Evolutionary conservation across 1,140 invertebrate species (phyloP), one percentile per base, ranked within the genome.

Genomic region (Leptestheria dahalacensis): DNA sequence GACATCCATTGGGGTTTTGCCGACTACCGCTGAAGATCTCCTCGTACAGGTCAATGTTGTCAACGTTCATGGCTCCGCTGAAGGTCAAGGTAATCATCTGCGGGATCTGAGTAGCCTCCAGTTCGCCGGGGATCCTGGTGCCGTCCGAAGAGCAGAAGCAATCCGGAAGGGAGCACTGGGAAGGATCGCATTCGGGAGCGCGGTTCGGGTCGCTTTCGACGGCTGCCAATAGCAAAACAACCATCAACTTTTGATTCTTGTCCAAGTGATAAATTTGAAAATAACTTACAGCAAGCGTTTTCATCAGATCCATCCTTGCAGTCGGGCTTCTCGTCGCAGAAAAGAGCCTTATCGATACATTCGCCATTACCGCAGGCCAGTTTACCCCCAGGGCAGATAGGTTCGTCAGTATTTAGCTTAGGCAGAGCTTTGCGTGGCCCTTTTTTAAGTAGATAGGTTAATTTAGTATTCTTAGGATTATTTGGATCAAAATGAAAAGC

Each of bases 21-120:
- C 87, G 78, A 65, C 84, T 79, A 2, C 86, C 87, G 68, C 86
- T 90, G 76, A 92, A 92, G 63, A 92, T 79, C 64, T 91, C 87
- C 49, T 91, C 85, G 73, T 93, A 94, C 48, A 92, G 73, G 66
- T 93, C 89, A 66, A 91, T 88, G 71, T 94, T 94, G 74, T 92
- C 88, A 21, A 88, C 82, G 69, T 94, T 96, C n/a, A 94, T 81
- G 49, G 90, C 89, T 21, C 91, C 91, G 71, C 94, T 93, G 74
- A 96, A 95, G 1, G 88, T 91, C 49, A 96, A 83, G 0, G 90
- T 91, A 61, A 96, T 86, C 87, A 95, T 92, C 71, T 94, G 91
- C 15, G 91, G 91, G 10, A 92, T 88, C 70, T 88, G 84, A 62
- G 78, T 80, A 0, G 82, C 82, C 68, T 91, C 87, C 62, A 91